Evolutionary conservation across 2,888 invertebrate genomes (phyloP), one percentile per base, ranked within the genome.

Genomic region (Drosophila phalerata): DNA sequence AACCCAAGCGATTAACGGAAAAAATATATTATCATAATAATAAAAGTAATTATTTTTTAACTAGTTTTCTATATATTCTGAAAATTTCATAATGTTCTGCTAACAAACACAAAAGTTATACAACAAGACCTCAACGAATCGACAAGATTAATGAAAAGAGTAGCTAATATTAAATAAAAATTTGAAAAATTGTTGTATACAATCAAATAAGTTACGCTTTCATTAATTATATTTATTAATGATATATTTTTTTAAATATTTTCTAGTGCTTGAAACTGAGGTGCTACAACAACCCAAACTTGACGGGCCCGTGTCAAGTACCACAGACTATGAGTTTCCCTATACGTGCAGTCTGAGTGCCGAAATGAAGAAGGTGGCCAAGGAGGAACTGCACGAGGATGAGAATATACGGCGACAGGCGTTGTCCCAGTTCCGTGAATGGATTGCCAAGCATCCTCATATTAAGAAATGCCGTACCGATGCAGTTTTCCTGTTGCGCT

Each of bases 401-500:
- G 96, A 96, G 19, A 94, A 94, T 10, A 94, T 95, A 6, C 93
- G 97, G 47, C 94, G 95, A 5, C 96, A 97, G 80, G 95, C 96
- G 0, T 88, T 97, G 83, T 93, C 94, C 11, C 97, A 97, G 90
- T 95, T 97, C 93, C 94, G 96, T 57, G 96, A 97, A 79, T 97
- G 97, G 95, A 96, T 97, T 74, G 93, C 94, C 52, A 97, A 97
- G 91, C 97, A 97, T 93, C 96, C 96, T 0, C 94, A 95, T 62
- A 97, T 97, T 77, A 96, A 95, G 85, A 95, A 94, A 85, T 97
- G 97, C 91, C 94, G 97, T 72, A 96, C 96, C 94, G 97, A 97
- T 90, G 93, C 96, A 0, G 94, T 96, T 8, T 98, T 98, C 90
- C 94, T 97, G 15, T 93, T 98, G 43, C 94, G 97, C 48, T 98